Evolutionary conservation across 2,113 vertebrate genomes (phyloP), one percentile per base, ranked within the genome.

Genomic region (Dipodomys ordii): DNA sequence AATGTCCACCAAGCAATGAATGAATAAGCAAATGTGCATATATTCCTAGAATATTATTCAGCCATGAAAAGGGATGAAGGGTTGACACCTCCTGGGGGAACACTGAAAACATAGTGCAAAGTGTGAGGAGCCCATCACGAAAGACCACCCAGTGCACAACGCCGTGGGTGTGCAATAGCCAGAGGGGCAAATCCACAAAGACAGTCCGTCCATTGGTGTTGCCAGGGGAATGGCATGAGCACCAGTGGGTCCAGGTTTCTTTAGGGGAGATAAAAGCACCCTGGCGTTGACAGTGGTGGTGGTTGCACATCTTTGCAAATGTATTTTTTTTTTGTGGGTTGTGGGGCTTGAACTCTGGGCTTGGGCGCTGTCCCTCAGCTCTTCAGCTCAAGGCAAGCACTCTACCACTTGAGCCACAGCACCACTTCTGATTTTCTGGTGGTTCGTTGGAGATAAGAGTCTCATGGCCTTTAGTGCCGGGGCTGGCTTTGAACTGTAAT

Each of bases 81-180:
- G 2, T 30, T 2, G 22, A 35, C 0, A 20, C 2, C 53, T 57
- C 13, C 0, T 19, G 53, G 39, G 46, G 46, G n/a, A 62, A 62
- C 2, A 2, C 44, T 25, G 69, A n/a, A 30, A 19, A 39, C 39
- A 1, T 7, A 28, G 57, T 16, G 32, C 39, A 0, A 7, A 28
- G 57, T 16, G 32, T 49, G 49, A 49, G 90, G 20, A 28, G 30
- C 65, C 65, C 10, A 20, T 35, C 15, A 7, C 64, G 9, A 19
- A 86, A 57, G 46, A 16, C 57, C 68, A 16, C 13, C 0, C 12
- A 6, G 23, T 12, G 15, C 49, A 8, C 10, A 35, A 19, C 8
- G 30, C 6, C 32, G 2, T n/a, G 25, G 32, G 12, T 15, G 0
- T 4, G 32, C 78, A 32, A 19, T 25, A 6, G 13, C 81, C 57